Conservation (phyloP, 2,888 invertebrate species). For the Lasioglossum zephyrum region DNA sequence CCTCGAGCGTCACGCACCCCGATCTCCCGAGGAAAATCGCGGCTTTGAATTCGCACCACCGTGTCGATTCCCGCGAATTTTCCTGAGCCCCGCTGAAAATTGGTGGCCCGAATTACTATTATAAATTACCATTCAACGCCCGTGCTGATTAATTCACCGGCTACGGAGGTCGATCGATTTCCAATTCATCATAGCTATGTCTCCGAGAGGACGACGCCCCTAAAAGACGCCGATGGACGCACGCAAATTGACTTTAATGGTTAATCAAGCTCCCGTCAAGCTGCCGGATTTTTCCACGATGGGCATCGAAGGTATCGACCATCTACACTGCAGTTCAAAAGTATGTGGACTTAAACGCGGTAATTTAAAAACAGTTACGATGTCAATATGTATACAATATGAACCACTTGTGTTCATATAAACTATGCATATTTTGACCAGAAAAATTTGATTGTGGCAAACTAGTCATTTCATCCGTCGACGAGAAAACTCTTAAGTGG, state of each 20-base stretch:
- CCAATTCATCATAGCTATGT: conserved; percentile 64
- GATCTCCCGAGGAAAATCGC: conserved; percentile 34
- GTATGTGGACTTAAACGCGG: too few relatives aligned
- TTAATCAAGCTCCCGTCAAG: conserved; percentile 58
- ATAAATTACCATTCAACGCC: conserved; percentile 46
- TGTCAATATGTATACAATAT: not conserved
- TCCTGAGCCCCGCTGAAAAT: conserved; percentile 24
- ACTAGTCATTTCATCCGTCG: conserved; percentile 64
- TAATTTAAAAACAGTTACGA: not conserved
- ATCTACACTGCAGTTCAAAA: not conserved
- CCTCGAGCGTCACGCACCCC: conserved; percentile 62
- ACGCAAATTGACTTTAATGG: conserved; percentile 69
- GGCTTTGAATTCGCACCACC: not conserved
- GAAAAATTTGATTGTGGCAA: conserved; percentile 54
- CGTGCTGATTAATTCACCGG: conserved; percentile 67
- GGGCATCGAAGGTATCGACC: conserved; percentile 54
- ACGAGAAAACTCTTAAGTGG: not conserved
- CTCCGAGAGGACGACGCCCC: conserved; percentile 31
- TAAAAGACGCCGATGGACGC: conserved; percentile 36
- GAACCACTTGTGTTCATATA: not conserved
- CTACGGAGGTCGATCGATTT: conserved; percentile 62
- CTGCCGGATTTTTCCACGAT: conserved; percentile 60
- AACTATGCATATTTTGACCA: conserved; percentile 36
- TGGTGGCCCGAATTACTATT: conserved; percentile 46
- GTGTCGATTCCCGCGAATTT: conserved; percentile 48